A percentile compares a stretch with the other conserved stretches of the same genome.
Conservation (phyloP, 2,797 vertebrate species). For the Poeciliopsis infans region DNA sequence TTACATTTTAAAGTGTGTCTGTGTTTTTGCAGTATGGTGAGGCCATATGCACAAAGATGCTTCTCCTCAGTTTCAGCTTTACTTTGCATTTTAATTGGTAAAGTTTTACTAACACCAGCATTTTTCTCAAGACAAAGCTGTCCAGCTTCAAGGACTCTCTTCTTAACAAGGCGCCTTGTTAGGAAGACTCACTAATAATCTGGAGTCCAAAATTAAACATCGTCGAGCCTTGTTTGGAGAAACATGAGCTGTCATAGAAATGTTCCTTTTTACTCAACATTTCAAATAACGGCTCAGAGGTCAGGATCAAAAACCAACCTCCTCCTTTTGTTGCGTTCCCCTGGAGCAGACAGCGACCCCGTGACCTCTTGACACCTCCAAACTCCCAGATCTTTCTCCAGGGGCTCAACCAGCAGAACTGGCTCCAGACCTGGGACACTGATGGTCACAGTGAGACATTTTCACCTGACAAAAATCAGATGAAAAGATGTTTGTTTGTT, state of each 20-base stretch:
- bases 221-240: constrained; percentile 35
- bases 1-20: not conserved
- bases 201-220: constrained; percentile 22
- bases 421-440: constrained; percentile 42
- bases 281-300: constrained; percentile 44
- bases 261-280: constrained; percentile 40
- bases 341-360: constrained; percentile 58
- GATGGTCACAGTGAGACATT: constrained; percentile 44
- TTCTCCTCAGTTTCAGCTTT: constrained; percentile 7
- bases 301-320: constrained; percentile 29
- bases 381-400: constrained; percentile 56
- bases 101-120: not conserved
- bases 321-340: constrained; percentile 29
- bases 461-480: constrained; percentile 14
- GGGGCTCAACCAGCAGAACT: constrained; percentile 53
- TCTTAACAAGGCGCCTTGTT: constrained; percentile 6
- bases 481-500: not conserved
- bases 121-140: not conserved
- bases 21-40: not conserved
- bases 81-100: not conserved
- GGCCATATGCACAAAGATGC: not conserved
- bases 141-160: not conserved
- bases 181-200: constrained; percentile 16
- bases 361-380: constrained; percentile 71
- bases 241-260: constrained; percentile 34